Evolutionary conservation across 1,140 invertebrate species (phyloP), one percentile per base, ranked within the genome.

Genomic region (Phocides pigmalion): DNA sequence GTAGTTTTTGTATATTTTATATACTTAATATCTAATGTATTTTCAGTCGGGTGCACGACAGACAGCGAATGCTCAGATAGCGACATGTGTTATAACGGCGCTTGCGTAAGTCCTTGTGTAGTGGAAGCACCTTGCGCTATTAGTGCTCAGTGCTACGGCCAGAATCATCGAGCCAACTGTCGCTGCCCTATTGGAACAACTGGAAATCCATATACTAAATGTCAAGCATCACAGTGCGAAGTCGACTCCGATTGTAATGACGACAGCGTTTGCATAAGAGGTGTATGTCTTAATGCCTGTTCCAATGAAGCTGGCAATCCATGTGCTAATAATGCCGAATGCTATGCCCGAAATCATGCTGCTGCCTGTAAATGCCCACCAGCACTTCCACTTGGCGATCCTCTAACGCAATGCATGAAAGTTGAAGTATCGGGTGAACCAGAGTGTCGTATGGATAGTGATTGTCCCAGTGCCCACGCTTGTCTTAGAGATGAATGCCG

Each of bases 81-180:
- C 32, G 95, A 97, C 71, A 95, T 95, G 54, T 98, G 97, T 70
- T 95, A 96, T 73, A 97, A 97, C 72, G 94, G 94, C 0, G 95
- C 96, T 73, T 97, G 96, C 67, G 88, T 97, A 3, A 96, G 94
- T 84, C 96, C 96, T 15, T 97, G 97, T 72, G 87, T 97, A 1
- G 74, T 97, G 3, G 94, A 94, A 61, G 95, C 96, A 81, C 95
- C 95, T 0, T 98, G 97, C 77, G 95, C 96, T 0, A 93, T 95
- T 20, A 97, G 96, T 70, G 97, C 96, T 0, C 95, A 97, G 82
- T 98, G 97, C 76, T 96, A 94, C 59, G 96, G 96, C 3, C 93
- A 94, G 16, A 94, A 95, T 72, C 96, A 97, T 82, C 93, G 94
- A 50, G 93, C 96, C 0, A 93, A 94, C 15, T 98, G 97, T 74